A percentile compares a stretch with the other conserved stretches of the same genome.
Evolutionary conservation across 1,140 invertebrate genomes (phyloP).

Genomic region (Sesamia nonagrioides): DNA sequence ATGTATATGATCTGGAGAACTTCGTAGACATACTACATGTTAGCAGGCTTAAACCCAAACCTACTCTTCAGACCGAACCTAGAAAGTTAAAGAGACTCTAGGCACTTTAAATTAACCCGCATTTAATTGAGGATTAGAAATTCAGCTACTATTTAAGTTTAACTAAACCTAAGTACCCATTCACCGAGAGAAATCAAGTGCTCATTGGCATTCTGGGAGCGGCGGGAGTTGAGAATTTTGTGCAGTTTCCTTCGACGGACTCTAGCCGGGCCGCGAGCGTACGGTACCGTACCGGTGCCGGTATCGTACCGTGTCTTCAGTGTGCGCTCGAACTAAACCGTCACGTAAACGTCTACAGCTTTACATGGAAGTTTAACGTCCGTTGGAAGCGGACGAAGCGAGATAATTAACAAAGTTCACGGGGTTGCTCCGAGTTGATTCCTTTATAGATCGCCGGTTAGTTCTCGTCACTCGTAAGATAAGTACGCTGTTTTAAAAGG

Average conservation of each 20-base stretch:
- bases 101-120: slow-evolving; percentile 13
- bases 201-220: slow-evolving; percentile 41
- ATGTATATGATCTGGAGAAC: too few species aligned
- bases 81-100: not conserved
- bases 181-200: slow-evolving; percentile 32
- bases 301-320: not conserved
- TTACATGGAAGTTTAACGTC: slow-evolving; percentile 49
- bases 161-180: slow-evolving; percentile 30
- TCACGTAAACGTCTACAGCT: slow-evolving; percentile 49
- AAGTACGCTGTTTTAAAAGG: slow-evolving; percentile 12
- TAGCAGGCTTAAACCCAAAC: not conserved
- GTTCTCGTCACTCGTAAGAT: slow-evolving; percentile 12
- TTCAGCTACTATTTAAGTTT: not conserved
- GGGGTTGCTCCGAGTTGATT: slow-evolving; percentile 50
- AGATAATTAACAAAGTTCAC: slow-evolving; percentile 62
- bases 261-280: not conserved
- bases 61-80: not conserved
- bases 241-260: slow-evolving; percentile 20
- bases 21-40: too few species aligned
- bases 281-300: not conserved
- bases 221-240: slow-evolving; percentile 23
- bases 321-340: slow-evolving; percentile 42
- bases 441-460: slow-evolving; percentile 49
- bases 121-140: slow-evolving; percentile 21
- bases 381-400: slow-evolving; percentile 46